Evolutionary conservation across 1,140 invertebrate genomes (phyloP), one percentile per base, ranked within the genome.

Genomic region (Lineus longissimus): DNA sequence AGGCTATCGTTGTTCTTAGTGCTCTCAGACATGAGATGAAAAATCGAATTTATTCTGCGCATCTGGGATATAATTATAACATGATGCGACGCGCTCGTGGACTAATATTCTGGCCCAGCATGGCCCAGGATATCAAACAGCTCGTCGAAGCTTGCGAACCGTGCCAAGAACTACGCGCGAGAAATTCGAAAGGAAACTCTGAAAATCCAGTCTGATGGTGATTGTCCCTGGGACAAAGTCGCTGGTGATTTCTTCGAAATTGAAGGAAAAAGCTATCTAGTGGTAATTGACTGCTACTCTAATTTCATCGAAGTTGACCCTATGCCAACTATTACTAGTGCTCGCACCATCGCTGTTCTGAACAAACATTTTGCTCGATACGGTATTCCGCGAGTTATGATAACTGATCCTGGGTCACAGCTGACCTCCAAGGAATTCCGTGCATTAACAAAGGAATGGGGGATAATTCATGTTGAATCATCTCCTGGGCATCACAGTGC

Each of bases 231-330:
- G 60, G 69, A 74, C 29, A 71, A 70, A 40, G 36, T 75, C 17
- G 67, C 69, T 7, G 57, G 64, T 6, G 69, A 76, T 55, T 59
- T 76, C 7, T 71, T 70, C 43, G 45, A 63, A 36, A 47, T 73
- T 7, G 59, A 65, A 43, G 60, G 64, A 7, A 59, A 58, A 54
- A 13, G 62, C 0, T 77, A 73, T 29, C 43, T 76, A 1, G 57
- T 73, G 13, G 23, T 57, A 6, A 58, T 72, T 7, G 73, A 73
- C 59, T 65, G 69, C 22, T 70, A 61, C 23, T 68, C 66, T 7
- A 66, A 67, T 31, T 72, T 58, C 51, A 64, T 67, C 29, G 85
- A 88, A 71, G 88, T 80, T 29, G 58, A 65, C 23, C 25, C 36
- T 11, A 60, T 73, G 22, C 45, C 58, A 23, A 25, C 13, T 31